Evolutionary conservation across 2,113 vertebrate species (phyloP).

Genomic region (Hippopotamus amphibius): DNA sequence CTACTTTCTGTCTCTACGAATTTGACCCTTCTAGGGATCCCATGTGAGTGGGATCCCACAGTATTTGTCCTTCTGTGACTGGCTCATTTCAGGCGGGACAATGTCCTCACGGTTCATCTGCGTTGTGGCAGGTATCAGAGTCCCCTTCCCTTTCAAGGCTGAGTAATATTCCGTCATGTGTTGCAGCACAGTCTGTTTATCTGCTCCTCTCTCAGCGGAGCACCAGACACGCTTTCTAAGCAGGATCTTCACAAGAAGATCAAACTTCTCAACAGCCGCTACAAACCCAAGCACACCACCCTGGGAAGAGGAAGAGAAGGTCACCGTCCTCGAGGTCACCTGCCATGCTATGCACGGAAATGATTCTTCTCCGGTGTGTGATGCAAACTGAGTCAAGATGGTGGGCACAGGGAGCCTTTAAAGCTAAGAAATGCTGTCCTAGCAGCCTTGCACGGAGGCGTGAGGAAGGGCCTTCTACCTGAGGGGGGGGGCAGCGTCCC

Average conservation of each 20-base stretch:
- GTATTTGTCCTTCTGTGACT: background rate
- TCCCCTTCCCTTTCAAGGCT: background rate
- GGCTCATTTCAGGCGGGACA: rapidly evolving
- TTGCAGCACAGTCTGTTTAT: rapidly evolving
- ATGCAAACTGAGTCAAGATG: rapidly evolving
- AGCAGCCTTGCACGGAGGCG: rapidly evolving
- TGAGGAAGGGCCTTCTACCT: background rate
- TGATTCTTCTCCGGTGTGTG: background rate
- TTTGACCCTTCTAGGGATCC: background rate
- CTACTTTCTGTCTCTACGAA: background rate
- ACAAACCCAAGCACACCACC: background rate
- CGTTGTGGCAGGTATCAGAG: background rate
- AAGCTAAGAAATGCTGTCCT: rapidly evolving
- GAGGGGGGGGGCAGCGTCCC: background rate
- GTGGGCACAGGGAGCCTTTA: background rate
- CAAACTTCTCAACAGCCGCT: background rate
- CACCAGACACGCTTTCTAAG: background rate
- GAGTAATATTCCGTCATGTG: rapidly evolving
- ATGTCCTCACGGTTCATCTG: rapidly evolving
- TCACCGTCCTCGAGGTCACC: background rate
- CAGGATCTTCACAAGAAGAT: background rate
- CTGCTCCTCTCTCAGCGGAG: rapidly evolving
- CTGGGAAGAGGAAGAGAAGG: background rate
- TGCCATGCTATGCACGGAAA: background rate
- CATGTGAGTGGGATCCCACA: background rate